Evolutionary conservation across 1,140 invertebrate species (phyloP).

Genomic region (Aphis gossypii): DNA sequence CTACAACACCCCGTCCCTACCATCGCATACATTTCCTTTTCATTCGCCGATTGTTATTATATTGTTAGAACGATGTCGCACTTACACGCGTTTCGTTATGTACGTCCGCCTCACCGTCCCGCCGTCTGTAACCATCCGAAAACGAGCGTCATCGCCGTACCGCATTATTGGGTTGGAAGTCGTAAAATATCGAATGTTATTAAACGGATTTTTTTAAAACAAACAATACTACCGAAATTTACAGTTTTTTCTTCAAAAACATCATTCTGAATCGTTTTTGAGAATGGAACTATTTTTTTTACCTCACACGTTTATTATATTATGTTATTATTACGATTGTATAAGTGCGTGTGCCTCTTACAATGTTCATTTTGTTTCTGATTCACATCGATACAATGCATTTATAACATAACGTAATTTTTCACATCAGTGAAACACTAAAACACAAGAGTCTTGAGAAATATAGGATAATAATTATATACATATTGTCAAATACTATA

Average conservation of each 20-base stretch:
- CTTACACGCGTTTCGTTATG: background rate
- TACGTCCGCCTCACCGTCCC: background rate
- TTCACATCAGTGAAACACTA: too few relatives aligned
- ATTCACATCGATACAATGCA: too few relatives aligned
- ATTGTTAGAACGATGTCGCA: background rate
- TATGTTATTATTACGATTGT: background rate
- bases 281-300: background rate
- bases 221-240: background rate
- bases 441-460: too few relatives aligned
- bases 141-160: background rate
- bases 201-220: background rate
- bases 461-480: background rate
- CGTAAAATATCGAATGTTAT: background rate
- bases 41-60: background rate
- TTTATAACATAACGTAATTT: too few relatives aligned
- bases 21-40: background rate
- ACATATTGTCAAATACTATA: background rate
- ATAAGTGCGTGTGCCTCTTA: too few relatives aligned
- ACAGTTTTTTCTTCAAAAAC: background rate
- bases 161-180: background rate
- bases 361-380: background rate
- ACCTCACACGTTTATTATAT: too few relatives aligned
- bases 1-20: too few relatives aligned
- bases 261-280: background rate
- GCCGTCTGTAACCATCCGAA: background rate